These are phyloP conservation scores for Zelostemma sp. DNA, from an alignment of 1,140 invertebrate species.

Conservation along the genomic window DNA sequence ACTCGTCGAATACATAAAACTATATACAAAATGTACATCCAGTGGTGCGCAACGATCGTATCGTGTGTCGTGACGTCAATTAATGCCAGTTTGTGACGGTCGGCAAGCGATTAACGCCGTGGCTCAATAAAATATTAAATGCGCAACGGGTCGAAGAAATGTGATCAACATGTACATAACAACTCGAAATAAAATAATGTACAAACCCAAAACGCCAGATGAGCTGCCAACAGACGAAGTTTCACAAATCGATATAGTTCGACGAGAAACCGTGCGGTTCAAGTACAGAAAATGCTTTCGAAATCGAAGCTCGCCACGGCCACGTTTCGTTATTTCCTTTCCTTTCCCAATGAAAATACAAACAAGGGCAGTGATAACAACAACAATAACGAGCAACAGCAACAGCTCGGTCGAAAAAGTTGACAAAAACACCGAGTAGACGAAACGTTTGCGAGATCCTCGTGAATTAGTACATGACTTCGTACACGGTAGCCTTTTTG, in stretches of 20 bases:
- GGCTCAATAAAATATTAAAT: constrained; percentile 14
- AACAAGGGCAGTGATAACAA: constrained; percentile 3
- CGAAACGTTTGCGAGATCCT: constrained; percentile 36
- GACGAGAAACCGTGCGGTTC: too few species aligned
- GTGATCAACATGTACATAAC: not conserved
- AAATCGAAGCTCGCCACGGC: too few species aligned
- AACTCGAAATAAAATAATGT: not conserved
- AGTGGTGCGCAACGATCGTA: constrained; percentile 33
- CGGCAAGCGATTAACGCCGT: constrained; percentile 20
- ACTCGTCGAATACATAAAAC: constrained; percentile 54
- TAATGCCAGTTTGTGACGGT: constrained; percentile 27
- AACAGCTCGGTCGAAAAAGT: too few species aligned
- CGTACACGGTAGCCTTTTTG: constrained; percentile 99
- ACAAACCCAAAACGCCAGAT: not conserved
- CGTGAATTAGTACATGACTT: constrained; percentile 90
- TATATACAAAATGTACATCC: constrained; percentile 65
- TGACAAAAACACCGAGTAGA: constrained; percentile 42
- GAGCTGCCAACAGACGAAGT: not conserved
- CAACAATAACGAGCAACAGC: constrained; percentile 45
- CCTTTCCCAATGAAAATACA: constrained; percentile 5
- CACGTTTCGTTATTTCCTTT: not conserved
- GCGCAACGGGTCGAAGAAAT: not conserved
- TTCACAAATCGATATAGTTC: not conserved
- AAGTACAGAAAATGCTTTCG: too few species aligned
- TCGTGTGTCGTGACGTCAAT: constrained; percentile 32